Conservation (phyloP, 2,113 vertebrate species). For the Nesogale talazaci region DNA sequence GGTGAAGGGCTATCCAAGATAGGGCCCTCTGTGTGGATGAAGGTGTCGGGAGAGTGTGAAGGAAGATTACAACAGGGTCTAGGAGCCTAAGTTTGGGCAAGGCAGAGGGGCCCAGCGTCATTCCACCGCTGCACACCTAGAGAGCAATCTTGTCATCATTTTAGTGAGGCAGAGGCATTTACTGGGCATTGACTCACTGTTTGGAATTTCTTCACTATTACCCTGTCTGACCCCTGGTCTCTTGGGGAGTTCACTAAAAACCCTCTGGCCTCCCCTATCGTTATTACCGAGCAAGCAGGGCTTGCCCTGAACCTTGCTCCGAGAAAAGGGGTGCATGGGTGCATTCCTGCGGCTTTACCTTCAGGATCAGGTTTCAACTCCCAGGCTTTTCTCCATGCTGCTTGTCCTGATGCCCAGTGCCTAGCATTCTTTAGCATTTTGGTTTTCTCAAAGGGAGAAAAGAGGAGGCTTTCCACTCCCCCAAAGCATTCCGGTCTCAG, state of each 20-base stretch:
- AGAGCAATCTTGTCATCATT: background rate
- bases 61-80: background rate
- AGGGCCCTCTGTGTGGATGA: background rate
- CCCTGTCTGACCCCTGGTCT: slow-evolving; percentile 24
- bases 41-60: background rate
- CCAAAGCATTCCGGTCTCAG: no score
- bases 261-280: background rate
- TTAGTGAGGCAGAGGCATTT: slow-evolving; percentile 44
- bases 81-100: background rate
- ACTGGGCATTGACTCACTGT: slow-evolving; percentile 44
- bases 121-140: background rate
- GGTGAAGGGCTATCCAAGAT: background rate
- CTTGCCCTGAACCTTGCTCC: background rate
- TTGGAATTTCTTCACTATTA: slow-evolving; percentile 49
- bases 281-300: background rate
- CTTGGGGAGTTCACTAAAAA: slow-evolving; percentile 7
- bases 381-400: background rate
- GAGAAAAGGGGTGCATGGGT: slow-evolving; percentile 11
- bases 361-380: background rate
- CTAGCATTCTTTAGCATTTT: background rate
- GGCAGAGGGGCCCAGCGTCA: background rate
- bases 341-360: background rate
- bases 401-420: background rate
- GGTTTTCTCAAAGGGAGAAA: background rate
- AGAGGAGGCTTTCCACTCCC: no score